Conservation (phyloP, 1,140 invertebrate genomes). For the Panagrolaimus sp. region DNA sequence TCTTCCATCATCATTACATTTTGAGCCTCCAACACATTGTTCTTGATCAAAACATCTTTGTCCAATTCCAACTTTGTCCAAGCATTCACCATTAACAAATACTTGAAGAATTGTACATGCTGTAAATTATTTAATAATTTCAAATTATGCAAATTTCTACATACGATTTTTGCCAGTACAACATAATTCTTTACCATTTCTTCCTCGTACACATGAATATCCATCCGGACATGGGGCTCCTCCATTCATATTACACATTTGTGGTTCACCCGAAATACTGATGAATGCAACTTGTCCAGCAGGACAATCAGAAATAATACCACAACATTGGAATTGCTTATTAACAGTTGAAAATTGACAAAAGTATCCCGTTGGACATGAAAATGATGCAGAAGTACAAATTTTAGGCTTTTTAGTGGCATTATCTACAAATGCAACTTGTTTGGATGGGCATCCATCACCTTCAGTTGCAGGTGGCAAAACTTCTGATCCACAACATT, state of each 20-base stretch:
- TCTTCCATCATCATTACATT: slow-evolving; percentile 33
- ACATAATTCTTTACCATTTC: slow-evolving; percentile 52
- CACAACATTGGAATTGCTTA: slow-evolving; percentile 59
- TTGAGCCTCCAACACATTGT: slow-evolving; percentile 52
- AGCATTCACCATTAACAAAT: slow-evolving; percentile 33
- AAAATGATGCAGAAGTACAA: slow-evolving; percentile 56
- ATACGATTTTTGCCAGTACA: slow-evolving; percentile 50
- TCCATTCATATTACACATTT: slow-evolving; percentile 56
- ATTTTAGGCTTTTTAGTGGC: slow-evolving; percentile 54
- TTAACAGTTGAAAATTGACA: slow-evolving; percentile 55
- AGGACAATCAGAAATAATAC: slow-evolving; percentile 56
- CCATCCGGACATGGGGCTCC: slow-evolving; percentile 51
- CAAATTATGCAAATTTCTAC: slow-evolving; percentile 27
- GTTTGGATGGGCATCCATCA: slow-evolving; percentile 49
- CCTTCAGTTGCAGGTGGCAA: slow-evolving; percentile 11
- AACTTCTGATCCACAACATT: slow-evolving; percentile 46
- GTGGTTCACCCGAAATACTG: slow-evolving; percentile 57
- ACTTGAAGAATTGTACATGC: slow-evolving; percentile 39
- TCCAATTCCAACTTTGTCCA: slow-evolving; percentile 39
- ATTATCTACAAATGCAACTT: slow-evolving; percentile 53
- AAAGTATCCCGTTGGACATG: slow-evolving; percentile 55
- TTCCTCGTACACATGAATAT: slow-evolving; percentile 55
- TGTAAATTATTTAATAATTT: slow-evolving; percentile 23
- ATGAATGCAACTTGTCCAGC: slow-evolving; percentile 58
- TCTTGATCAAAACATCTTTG: slow-evolving; percentile 42